These are phyloP conservation scores for Gerris lacustris DNA, from an alignment of 2,888 invertebrate genomes.

Conservation along the genomic window DNA sequence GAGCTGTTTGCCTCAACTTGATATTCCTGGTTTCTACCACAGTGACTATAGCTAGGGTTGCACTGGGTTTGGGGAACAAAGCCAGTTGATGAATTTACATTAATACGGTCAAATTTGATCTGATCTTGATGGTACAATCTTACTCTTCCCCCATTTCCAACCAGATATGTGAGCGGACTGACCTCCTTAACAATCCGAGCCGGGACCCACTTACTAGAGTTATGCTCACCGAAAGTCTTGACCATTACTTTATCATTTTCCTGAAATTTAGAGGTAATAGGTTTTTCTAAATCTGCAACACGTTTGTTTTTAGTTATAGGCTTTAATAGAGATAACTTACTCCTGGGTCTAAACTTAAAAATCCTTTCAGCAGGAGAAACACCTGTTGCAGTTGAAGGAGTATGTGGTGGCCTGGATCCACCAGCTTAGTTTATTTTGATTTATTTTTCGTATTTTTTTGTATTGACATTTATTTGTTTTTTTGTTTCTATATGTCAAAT, in stretches of 20 bases:
- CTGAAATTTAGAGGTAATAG: not conserved
- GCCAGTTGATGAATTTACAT: not conserved
- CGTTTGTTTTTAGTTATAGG: not conserved
- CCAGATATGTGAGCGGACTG: not conserved
- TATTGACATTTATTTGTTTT: no score
- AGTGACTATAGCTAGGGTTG: not conserved
- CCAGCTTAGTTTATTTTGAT: no score
- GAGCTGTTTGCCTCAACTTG: not conserved
- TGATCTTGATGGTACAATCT: not conserved
- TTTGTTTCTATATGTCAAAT: no score
- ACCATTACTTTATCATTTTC: not conserved
- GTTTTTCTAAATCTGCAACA: not conserved
- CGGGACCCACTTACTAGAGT: not conserved
- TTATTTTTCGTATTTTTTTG: no score
- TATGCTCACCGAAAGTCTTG: not conserved
- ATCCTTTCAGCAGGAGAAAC: not conserved
- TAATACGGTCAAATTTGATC: not conserved
- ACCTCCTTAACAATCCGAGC: not conserved
- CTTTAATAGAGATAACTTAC: not conserved
- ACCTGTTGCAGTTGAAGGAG: not conserved
- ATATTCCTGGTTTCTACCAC: not conserved
- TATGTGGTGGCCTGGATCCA: no score
- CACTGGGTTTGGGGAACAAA: not conserved
- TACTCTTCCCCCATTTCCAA: not conserved
- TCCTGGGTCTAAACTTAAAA: conserved; percentile 1